Percentiles rank a stretch among this genome's conserved stretches.
Evolutionary conservation across 2,888 invertebrate genomes (phyloP).

Genomic region (Metalampra italica): DNA sequence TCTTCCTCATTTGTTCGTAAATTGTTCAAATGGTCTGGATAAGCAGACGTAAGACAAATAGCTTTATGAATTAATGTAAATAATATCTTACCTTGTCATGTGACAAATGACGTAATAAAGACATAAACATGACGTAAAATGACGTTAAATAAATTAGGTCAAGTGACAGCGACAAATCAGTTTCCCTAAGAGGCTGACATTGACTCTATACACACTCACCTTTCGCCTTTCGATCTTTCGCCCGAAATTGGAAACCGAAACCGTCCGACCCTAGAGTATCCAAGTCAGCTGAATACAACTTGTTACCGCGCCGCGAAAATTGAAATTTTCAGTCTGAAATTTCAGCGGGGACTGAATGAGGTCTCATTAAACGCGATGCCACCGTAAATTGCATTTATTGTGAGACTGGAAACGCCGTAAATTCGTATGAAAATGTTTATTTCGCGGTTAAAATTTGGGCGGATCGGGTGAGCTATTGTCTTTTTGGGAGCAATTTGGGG

Average conservation of each 20-base stretch:
- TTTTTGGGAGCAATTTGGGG: slow-evolving; percentile 13
- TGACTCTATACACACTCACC: too few species aligned
- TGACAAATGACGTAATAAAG: too few species aligned
- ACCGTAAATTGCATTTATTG: slow-evolving; percentile 43
- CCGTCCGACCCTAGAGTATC: not conserved
- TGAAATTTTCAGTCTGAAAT: slow-evolving; percentile 42
- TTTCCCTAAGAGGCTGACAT: too few species aligned
- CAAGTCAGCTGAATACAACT: slow-evolving; percentile 3
- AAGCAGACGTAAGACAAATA: too few species aligned
- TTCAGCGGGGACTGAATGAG: slow-evolving; percentile 35
- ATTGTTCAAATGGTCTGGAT: too few species aligned
- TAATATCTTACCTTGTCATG: too few species aligned
- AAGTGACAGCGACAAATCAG: too few species aligned
- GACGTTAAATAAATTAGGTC: too few species aligned
- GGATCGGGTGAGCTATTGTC: slow-evolving; percentile 14
- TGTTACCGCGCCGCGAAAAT: slow-evolving; percentile 31
- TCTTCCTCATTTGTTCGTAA: too few species aligned
- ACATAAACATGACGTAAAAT: too few species aligned
- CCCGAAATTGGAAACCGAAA: not conserved
- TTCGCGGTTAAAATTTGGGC: slow-evolving; percentile 13
- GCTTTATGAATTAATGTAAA: too few species aligned
- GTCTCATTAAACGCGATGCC: slow-evolving; percentile 43
- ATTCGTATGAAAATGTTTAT: slow-evolving; percentile 23
- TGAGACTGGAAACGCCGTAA: slow-evolving; percentile 15
- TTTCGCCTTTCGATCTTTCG: too few species aligned